Conservation (phyloP, 2,113 vertebrate species). For the Hemiprocne comata region DNA sequence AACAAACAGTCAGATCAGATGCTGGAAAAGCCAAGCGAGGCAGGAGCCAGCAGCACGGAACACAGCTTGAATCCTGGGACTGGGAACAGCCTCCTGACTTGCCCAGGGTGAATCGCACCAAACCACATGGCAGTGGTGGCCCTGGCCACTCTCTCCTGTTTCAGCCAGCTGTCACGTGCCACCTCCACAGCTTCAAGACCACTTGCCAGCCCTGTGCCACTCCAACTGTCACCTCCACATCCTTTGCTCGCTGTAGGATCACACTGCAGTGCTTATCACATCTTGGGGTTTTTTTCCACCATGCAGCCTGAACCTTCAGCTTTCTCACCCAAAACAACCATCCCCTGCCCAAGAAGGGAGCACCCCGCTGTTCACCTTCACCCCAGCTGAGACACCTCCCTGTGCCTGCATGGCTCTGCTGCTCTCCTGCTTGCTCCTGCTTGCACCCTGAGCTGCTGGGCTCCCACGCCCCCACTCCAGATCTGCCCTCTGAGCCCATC, state of each 20-base stretch:
- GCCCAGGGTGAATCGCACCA: background rate
- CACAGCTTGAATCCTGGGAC: background rate
- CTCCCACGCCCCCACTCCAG: background rate
- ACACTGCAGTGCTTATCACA: background rate
- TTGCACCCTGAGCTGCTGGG: background rate
- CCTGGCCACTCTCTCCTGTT: background rate
- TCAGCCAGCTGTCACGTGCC: background rate
- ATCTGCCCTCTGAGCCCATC: background rate
- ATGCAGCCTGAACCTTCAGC: background rate
- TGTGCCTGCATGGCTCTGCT: background rate
- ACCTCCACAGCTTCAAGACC: background rate
- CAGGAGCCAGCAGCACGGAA: slow-evolving; percentile 35
- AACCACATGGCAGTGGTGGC: background rate
- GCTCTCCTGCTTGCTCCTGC: background rate
- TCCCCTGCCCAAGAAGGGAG: background rate
- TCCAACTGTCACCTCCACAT: background rate
- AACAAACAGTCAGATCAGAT: slow-evolving; percentile 57
- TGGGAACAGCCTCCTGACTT: slow-evolving; percentile 10
- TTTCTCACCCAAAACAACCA: background rate
- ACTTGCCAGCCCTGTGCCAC: background rate
- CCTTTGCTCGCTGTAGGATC: background rate
- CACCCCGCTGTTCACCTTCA: background rate
- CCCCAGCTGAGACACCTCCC: background rate
- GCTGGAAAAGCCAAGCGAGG: slow-evolving; percentile 45
- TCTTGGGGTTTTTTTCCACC: background rate